phyloP scores from a whole-genome alignment of 2,888 invertebrate genomes.

The Helicoverpa assulta region DNA sequence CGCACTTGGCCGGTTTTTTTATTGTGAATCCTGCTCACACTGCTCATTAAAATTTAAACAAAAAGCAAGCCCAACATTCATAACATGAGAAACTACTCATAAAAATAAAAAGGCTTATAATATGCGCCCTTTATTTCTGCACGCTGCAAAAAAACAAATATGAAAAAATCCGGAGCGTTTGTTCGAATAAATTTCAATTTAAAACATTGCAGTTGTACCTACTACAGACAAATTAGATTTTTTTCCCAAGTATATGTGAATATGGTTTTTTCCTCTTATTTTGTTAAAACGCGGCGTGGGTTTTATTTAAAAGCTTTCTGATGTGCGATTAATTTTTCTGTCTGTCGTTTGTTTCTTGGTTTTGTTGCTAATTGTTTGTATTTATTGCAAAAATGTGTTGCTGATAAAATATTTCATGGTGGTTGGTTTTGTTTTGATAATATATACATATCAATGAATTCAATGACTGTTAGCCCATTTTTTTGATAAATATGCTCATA shows the following conservation, averaged over 20 bases:
- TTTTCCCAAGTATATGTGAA: slow-evolving; percentile 4
- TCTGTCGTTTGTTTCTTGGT: not conserved
- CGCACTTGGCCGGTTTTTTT: no score
- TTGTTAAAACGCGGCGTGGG: not conserved
- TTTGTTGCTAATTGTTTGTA: not conserved
- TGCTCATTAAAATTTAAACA: slow-evolving; percentile 17
- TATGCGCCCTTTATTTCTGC: not conserved
- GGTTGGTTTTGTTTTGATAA: not conserved
- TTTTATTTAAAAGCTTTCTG: slow-evolving; percentile 24
- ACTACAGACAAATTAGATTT: slow-evolving; percentile 52
- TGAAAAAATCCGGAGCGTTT: slow-evolving; percentile 29
- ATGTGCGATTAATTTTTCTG: slow-evolving; percentile 20
- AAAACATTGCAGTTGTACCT: slow-evolving; percentile 59
- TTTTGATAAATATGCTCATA: no score
- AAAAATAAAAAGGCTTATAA: slow-evolving; percentile 29
- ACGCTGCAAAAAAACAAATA: slow-evolving; percentile 15
- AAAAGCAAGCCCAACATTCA: slow-evolving; percentile 13
- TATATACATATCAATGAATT: no score
- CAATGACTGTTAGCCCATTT: no score
- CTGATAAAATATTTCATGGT: not conserved
- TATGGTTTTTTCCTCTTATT: not conserved
- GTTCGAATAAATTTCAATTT: slow-evolving; percentile 63
- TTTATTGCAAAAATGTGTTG: not conserved
- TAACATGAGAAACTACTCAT: slow-evolving; percentile 43
- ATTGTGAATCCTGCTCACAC: not conserved